Evolutionary conservation across 2,113 vertebrate genomes (phyloP).

Genomic region (Struthio camelus): DNA sequence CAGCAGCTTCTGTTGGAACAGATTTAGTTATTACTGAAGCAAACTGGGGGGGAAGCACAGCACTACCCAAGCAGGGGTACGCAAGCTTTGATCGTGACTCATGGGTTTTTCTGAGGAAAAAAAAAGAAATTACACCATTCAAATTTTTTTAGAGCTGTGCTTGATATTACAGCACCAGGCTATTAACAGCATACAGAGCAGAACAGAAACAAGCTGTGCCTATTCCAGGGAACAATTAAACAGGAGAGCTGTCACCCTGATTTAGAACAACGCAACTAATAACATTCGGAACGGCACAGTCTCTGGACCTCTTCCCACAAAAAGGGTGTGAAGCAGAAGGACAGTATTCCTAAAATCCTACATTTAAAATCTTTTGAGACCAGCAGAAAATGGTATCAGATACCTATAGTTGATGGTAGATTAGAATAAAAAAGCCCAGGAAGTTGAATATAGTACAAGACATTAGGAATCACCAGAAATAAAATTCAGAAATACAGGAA

Average conservation of each 20-base stretch:
- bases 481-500: not conserved
- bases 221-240: not conserved
- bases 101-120: not conserved
- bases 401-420: not conserved
- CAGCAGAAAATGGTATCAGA: not conserved
- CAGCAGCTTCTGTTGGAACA: not conserved
- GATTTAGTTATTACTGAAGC: not conserved
- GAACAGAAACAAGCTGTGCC: not conserved
- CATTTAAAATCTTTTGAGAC: not conserved
- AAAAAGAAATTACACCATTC: not conserved
- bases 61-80: not conserved
- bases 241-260: not conserved
- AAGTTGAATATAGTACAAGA: not conserved
- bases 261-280: not conserved
- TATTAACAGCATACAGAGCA: not conserved
- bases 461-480: not conserved
- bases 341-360: not conserved
- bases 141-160: not conserved
- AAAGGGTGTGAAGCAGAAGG: not conserved
- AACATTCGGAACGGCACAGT: accelerated
- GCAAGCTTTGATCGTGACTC: not conserved
- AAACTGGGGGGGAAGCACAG: accelerated
- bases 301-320: not conserved
- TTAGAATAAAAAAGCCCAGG: not conserved
- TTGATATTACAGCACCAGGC: not conserved